Percentiles rank a stretch among this genome's conserved stretches.
phyloP scores from a whole-genome alignment of 2,888 invertebrate genomes.

The Cactoblastis cactorum region DNA sequence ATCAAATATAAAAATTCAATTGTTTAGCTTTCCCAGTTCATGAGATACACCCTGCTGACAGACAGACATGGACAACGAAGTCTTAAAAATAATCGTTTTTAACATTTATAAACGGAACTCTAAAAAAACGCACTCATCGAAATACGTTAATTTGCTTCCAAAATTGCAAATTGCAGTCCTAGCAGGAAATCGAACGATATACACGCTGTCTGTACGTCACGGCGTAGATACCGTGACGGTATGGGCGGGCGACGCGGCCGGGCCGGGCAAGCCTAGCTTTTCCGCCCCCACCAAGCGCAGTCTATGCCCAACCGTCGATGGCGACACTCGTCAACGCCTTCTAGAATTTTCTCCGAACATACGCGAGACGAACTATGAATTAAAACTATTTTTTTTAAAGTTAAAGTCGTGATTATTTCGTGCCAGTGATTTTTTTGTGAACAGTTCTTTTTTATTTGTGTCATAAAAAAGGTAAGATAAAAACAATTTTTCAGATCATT shows the following conservation, averaged over 20 bases:
- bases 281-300: conserved; percentile 52
- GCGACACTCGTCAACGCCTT: conserved; percentile 22
- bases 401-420: not conserved
- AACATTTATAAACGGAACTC: no score
- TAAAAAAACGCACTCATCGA: not conserved
- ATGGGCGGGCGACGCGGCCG: conserved; percentile 44
- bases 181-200: conserved; percentile 39
- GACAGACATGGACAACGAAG: no score
- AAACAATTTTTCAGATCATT: not conserved
- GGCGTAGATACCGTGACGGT: conserved; percentile 39
- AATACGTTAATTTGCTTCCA: not conserved
- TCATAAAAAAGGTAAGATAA: not conserved
- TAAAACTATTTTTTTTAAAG: no score
- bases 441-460: not conserved
- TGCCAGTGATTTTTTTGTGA: not conserved
- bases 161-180: conserved; percentile 9
- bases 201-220: no score
- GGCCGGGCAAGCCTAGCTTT: no score
- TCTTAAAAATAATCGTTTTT: no score
- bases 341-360: conserved; percentile 16
- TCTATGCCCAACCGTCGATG: conserved; percentile 32
- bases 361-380: conserved; percentile 25
- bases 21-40: no score
- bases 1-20: no score
- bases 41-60: no score